Evolutionary conservation across 64 coral and sea anemone genomes (phyloP), one percentile per base, ranked within the genome.

Genomic region (Actinia equina): DNA sequence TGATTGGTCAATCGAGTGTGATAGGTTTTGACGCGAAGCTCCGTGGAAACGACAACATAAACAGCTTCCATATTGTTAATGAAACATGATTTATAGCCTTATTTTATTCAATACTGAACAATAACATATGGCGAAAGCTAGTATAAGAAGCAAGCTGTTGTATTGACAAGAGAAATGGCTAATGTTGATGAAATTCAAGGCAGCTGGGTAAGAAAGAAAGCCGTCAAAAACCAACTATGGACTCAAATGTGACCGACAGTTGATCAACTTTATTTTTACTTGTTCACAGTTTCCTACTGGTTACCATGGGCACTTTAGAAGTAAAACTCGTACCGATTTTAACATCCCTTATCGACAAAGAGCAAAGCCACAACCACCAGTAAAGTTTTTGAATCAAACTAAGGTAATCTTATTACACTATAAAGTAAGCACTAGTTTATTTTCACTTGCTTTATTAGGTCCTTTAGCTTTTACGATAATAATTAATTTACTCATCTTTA

Each of bases 291-390:
- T 87, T 70, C 84, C 84, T 25, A 57, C 90, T 82, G 90, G 90
- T 83, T 92, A 82, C 51, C 90, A 92, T 59, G 90, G 90, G 43
- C 90, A 92, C 83, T 92, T 87, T 92, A 79, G 90, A 58, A 92
- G 90, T 71, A 92, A 87, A 83, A 64, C 85, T n/a, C 90, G 90
- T 59, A 82, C 77, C 82, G 90, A 92, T 30, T 92, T 83, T 61
- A 83, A 51, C 5, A 83, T 92, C 30, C 90, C 90, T 51, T 92
- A 87, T 74, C 74, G 90, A 1, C 90, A 92, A 43, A 92, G 90
- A 83, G 90, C 85, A 10, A 92, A 92, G 37, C 90, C 90, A 12
- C 45, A 52, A 54, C 90, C 90, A 5, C 90, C 90, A 20, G 8
- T 61, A 23, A 92, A 92, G 49, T 92, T 92, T 87, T 52, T 92